phyloP scores from a whole-genome alignment of 2,113 vertebrate species.

The Apodemus sylvaticus region DNA sequence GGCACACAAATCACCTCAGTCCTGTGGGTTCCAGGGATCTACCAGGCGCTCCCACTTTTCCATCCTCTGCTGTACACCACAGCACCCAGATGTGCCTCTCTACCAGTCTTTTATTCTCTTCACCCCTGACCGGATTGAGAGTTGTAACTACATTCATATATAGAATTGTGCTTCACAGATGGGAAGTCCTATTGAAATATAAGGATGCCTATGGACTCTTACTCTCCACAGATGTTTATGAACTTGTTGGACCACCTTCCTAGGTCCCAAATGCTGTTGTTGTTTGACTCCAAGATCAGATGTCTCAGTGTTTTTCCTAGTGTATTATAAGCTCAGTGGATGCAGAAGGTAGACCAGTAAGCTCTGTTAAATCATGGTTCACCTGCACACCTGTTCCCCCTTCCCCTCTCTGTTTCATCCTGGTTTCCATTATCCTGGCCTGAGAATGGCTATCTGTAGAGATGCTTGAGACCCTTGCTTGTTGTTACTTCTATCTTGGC shows the following conservation, averaged over 20 bases:
- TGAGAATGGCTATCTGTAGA: background rate
- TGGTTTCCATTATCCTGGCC: background rate
- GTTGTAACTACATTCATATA: background rate
- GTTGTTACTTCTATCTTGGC: background rate
- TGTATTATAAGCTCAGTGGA: background rate
- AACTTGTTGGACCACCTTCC: background rate
- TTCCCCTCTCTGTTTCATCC: background rate
- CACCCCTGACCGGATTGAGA: background rate
- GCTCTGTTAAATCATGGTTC: background rate
- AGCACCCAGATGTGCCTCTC: background rate
- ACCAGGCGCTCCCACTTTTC: background rate
- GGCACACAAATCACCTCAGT: background rate
- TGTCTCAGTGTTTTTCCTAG: background rate
- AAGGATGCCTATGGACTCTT: background rate
- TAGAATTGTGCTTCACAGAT: background rate
- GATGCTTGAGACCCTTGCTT: background rate
- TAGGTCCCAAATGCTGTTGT: background rate
- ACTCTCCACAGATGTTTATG: background rate
- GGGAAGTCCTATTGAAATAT: background rate
- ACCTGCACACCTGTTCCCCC: accelerated
- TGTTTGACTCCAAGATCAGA: background rate
- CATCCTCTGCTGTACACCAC: background rate
- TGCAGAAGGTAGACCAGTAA: background rate
- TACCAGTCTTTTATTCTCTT: background rate
- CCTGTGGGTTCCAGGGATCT: background rate